Base-by-base conservation (phyloP, 2,797 vertebrate genomes). In the Thalassophryne amazonica region DNA sequence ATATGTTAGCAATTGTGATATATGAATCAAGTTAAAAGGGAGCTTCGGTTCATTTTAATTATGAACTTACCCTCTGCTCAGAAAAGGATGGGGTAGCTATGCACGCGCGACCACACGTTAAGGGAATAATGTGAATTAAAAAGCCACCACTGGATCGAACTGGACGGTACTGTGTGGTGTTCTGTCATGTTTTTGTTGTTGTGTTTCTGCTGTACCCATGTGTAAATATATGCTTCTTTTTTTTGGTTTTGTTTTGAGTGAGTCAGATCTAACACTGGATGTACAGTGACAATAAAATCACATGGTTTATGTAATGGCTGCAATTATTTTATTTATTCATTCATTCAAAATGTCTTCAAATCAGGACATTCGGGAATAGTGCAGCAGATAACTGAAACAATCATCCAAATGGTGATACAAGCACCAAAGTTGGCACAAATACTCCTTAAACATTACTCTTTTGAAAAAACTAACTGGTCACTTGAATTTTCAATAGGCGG, bases 241-340 rank as follows among this genome's bases (percentile, higher is more conserved):
- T 60, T 77, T n/a, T n/a, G n/a, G n/a, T n/a, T n/a, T n/a, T 22
- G 22, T 19, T 48, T 73, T 60, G 55, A 80, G 78, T 78, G 81
- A 76, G 57, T 80, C 76, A 58, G 69, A 78, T 78, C 77, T 79
- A 80, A 81, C 65, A 84, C 84, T 86, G 83, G 84, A 85, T 86
- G 78, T 88, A 86, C 85, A 87, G 80, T 85, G 78, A 81, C 72
- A 87, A 86, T 87, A 87, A 89, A 85, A 86, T 81, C 78, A 82
- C 71, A 80, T 81, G 79, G 64, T 88, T 89, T 86, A 87, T 83
- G 80, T 84, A 86, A 70, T 55, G 29, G 4, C 37, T 54, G 73
- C 42, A 58, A 46, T 48, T 5, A 54, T 66, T 72, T 63, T 13
- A 29, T 8, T 59, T 49, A 51, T 39, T 39, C 16, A 14, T n/a